Evolutionary conservation across 2,888 invertebrate species (phyloP).

Genomic region (Acanthosoma haemorrhoidale): DNA sequence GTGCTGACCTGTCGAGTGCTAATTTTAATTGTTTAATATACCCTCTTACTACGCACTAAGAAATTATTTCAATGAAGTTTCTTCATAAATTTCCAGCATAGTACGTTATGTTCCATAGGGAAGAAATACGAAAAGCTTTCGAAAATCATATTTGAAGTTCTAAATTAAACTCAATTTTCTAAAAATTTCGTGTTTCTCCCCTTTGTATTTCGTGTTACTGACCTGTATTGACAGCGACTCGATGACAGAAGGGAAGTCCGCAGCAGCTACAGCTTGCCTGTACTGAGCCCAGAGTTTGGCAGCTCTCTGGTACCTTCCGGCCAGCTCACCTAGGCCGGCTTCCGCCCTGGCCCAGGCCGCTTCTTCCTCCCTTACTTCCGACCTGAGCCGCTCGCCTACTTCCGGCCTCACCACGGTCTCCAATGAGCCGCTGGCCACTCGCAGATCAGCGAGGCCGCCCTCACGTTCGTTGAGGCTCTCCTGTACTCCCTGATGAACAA

Average conservation of each 20-base stretch:
- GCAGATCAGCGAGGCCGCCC: constrained; percentile 61
- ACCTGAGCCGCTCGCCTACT: constrained; percentile 65
- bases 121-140: too few relatives aligned
- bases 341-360: constrained; percentile 76
- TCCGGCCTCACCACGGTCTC: constrained; percentile 56
- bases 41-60: too few relatives aligned
- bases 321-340: constrained; percentile 67
- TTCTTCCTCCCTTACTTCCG: constrained; percentile 71
- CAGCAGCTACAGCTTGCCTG: constrained; percentile 55
- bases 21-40: too few relatives aligned
- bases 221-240: constrained; percentile 21
- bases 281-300: constrained; percentile 76
- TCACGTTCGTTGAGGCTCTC: constrained; percentile 70
- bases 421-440: constrained; percentile 65
- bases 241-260: constrained; percentile 3
- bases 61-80: too few relatives aligned
- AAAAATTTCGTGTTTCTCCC: too few relatives aligned
- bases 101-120: too few relatives aligned
- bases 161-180: too few relatives aligned
- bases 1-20: too few relatives aligned
- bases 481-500: constrained; percentile 68
- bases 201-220: not conserved
- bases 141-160: too few relatives aligned
- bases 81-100: too few relatives aligned
- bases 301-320: constrained; percentile 72